Base-by-base conservation (phyloP, 2,113 vertebrate genomes). In the Hippocampus barbouri region DNA sequence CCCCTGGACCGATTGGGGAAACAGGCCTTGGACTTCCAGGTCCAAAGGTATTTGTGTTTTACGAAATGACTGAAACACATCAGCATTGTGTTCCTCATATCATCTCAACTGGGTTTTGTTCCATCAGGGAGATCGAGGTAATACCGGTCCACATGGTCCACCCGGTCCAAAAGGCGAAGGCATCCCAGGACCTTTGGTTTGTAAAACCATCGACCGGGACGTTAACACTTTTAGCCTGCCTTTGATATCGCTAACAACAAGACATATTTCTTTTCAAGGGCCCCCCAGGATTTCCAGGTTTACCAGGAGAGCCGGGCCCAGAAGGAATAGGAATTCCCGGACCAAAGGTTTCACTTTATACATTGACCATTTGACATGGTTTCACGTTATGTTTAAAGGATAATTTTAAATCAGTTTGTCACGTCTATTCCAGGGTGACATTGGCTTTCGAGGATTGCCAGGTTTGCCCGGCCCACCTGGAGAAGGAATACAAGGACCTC, bases 141-240 rank as follows among this genome's bases (percentile, higher is more conserved):
- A 87, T 64, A 69, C 86, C 51, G 96, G 96, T 74, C 90, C 76
- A 65, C 81, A 81, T 0, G 95, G 96, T 64, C 93, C 92, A 69
- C 74, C 82, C 75, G 96, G 95, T 41, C 91, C 91, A 74, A 97
- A 95, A 91, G 96, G 95, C 75, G 94, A 96, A 79, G 95, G 94
- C 45, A 88, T 89, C 69, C 92, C 93, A 0, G 96, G 96, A 72
- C 91, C 92, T 77, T 74, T 89, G 69, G 96, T 96, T 85, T 84
- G 94, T 94, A 85, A 68, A 72, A 8, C 75, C 12, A 49, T 47
- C 21, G 30, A 30, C 21, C 6, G 70, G 66, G 7, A 76, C 2
- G 4, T 57, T 38, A 16, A 0, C 30, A 9, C 14, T n/a, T 1
- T 5, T 51, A 30, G 8, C 14, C 68, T 10, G 2, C 53, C n/a